Evolutionary conservation across 2,888 invertebrate species (phyloP), one percentile per base, ranked within the genome.

Genomic region (Euzetes globulus): DNA sequence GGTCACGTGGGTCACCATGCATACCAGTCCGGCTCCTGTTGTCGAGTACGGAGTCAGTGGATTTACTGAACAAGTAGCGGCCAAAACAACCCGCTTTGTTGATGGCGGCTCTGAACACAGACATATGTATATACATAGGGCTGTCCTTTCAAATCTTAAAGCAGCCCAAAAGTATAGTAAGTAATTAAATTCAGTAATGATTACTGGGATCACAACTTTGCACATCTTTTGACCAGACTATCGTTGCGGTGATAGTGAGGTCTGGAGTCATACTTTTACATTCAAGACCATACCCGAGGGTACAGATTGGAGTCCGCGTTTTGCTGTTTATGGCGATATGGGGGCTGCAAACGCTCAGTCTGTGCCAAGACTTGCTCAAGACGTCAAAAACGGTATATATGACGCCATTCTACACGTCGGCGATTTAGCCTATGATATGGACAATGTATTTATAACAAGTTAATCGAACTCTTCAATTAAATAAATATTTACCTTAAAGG

Each of bases 61-160:
- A 13, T 71, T 78, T 22, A 75, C 55, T 17, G 33, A 19, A 2
- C 7, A 6, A 50, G 60, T 25, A 76, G 22, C 6, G 78, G 78
- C 3, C 71, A 52, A 29, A 72, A 72, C 3, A n/a, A 76, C 75
- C 2, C 70, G 75, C 50, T 93, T 93, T 82, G 84, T 87, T 0
- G 92, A 93, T 81, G 91, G 91, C 6, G 93, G 92, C 1, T 77
- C 80, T 0, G 81, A 85, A 76, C 85, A 86, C 73, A 86, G 87
- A 37, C 82, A 84, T 0, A 90, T 91, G 82, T 93, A 88, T 82
- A 90, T 94, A 76, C 93, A 94, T 82, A 86, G 88, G 80, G 72
- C 55, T 9, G 7, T 29, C 13, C 7, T 72, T 5, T 41, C n/a
- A 29, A 29, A 29, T 22, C n/a, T 72, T 15, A 55, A 5, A 29